Evolutionary conservation across 2,113 vertebrate genomes (phyloP).

Genomic region (Scolopax mira): DNA sequence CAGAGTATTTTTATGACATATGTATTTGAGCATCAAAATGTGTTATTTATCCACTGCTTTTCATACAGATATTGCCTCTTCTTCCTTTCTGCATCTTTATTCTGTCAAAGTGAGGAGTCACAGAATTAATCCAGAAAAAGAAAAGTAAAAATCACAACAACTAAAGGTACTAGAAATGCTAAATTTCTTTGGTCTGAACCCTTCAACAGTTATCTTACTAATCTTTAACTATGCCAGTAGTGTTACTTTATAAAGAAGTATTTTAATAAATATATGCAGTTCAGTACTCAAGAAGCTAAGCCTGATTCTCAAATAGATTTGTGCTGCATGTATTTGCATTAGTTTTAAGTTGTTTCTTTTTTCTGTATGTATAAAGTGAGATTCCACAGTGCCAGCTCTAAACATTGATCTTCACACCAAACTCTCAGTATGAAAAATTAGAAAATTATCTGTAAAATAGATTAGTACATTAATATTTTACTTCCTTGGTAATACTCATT

Average conservation of each 20-base stretch:
- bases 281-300: background rate
- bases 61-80: background rate
- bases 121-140: background rate
- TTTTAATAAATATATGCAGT: background rate
- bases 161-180: background rate
- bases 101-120: background rate
- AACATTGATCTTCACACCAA: background rate
- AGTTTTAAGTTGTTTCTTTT: background rate
- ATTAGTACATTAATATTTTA: background rate
- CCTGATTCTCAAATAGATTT: background rate
- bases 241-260: background rate
- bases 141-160: background rate
- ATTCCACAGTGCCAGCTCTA: background rate
- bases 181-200: background rate
- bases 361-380: background rate
- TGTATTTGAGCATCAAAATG: background rate
- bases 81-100: background rate
- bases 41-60: background rate
- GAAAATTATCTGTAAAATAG: background rate
- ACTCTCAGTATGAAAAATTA: background rate
- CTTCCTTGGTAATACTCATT: background rate
- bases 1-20: background rate
- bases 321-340: background rate
- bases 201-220: background rate
- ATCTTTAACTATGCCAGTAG: background rate